Evolutionary conservation across 1,140 invertebrate genomes (phyloP).

Genomic region (Pentalonia nigronervosa): DNA sequence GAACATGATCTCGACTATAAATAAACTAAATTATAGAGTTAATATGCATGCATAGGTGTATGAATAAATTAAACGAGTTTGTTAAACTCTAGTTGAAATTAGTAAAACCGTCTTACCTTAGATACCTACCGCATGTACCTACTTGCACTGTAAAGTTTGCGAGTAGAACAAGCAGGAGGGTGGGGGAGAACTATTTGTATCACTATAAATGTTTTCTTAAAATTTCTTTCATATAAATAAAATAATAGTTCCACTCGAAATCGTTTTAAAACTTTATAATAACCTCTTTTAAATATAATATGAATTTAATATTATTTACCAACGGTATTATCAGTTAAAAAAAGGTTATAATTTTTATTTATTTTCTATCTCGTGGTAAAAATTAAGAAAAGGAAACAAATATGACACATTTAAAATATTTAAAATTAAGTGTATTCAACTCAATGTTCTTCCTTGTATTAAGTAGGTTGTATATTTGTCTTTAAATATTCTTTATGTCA

Average conservation of each 20-base stretch:
- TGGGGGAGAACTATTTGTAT: no score
- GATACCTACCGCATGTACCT: background rate
- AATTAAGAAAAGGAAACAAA: no score
- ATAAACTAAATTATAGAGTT: background rate
- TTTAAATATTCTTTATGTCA: no score
- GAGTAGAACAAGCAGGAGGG: no score
- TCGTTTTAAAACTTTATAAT: background rate
- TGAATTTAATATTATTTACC: background rate
- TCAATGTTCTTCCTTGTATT: no score
- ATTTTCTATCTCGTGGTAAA: no score
- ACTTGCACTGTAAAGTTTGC: background rate
- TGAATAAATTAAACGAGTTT: background rate
- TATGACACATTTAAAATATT: no score
- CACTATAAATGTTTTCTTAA: background rate
- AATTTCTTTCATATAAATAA: background rate
- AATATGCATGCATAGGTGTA: background rate
- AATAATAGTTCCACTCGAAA: background rate
- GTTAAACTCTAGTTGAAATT: background rate
- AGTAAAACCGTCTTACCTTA: background rate
- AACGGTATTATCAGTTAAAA: no score
- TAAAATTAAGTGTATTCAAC: no score
- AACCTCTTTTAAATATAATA: background rate
- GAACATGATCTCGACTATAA: background rate
- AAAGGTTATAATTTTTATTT: no score
- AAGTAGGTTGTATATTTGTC: no score